Evolutionary conservation across 2,888 invertebrate species (phyloP).

Genomic region (Mesodorylaimus sp.): DNA sequence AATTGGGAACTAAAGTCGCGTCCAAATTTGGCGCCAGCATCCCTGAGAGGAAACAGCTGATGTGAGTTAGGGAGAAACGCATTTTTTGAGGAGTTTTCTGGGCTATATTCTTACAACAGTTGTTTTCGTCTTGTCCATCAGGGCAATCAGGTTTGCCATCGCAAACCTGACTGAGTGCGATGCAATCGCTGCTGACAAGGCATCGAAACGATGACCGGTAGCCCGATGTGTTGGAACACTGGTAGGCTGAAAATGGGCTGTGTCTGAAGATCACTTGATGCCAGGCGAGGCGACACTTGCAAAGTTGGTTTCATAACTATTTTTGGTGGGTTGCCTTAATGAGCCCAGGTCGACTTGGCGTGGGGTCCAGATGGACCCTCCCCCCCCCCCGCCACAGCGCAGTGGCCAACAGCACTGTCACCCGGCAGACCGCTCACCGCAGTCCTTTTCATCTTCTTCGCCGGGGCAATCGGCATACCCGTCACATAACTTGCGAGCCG

Average conservation of each 20-base stretch:
- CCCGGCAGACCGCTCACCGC: constrained; percentile 8
- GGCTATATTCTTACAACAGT: constrained; percentile 38
- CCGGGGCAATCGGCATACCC: constrained; percentile 4
- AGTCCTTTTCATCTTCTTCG: constrained; percentile 1
- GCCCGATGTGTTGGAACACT: neutral
- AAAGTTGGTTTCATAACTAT: too few relatives aligned
- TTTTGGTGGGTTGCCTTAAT: too few relatives aligned
- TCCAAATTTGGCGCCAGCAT: constrained; percentile 43
- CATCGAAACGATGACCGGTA: neutral
- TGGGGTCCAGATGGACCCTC: too few relatives aligned
- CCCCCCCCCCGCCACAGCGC: neutral
- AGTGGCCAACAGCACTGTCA: neutral
- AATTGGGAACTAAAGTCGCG: constrained; percentile 38
- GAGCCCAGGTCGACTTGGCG: too few relatives aligned
- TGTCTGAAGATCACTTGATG: too few relatives aligned
- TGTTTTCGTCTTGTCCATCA: constrained; percentile 53
- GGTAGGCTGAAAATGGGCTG: neutral
- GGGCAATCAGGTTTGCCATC: constrained; percentile 39
- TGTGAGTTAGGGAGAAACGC: too few relatives aligned
- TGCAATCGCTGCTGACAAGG: neutral
- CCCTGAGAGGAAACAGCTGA: constrained; percentile 21
- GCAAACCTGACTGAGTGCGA: constrained; percentile 40
- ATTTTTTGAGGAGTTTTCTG: too few relatives aligned
- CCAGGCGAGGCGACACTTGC: too few relatives aligned
- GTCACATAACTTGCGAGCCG: constrained; percentile 1